A percentile compares a stretch with the other conserved stretches of the same genome.
Evolutionary conservation across 2,888 invertebrate genomes (phyloP).

Genomic region (Metallyticus violacea): DNA sequence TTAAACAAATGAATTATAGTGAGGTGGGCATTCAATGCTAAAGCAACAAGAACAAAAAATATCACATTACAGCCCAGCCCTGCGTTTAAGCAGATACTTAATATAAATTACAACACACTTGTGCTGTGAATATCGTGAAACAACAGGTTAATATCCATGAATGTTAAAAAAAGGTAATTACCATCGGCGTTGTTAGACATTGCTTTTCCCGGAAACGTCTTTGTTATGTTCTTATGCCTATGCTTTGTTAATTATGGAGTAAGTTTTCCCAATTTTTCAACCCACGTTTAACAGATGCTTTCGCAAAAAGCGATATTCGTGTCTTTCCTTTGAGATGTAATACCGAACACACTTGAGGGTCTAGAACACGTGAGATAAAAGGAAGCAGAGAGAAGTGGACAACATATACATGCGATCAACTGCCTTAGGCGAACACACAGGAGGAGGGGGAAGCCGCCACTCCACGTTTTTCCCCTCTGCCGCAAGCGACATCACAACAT

Average conservation of each 20-base stretch:
- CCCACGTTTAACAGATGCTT: neutral
- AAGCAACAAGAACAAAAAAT: too few species aligned
- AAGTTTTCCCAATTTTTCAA: neutral
- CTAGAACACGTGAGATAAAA: too few species aligned
- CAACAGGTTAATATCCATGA: too few species aligned
- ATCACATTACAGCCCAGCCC: too few species aligned
- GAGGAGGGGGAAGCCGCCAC: neutral
- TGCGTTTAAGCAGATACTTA: too few species aligned
- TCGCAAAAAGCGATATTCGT: neutral
- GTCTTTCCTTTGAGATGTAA: neutral
- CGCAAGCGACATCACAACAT: too few species aligned
- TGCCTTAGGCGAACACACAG: neutral
- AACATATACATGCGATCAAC: neutral
- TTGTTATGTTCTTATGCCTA: neutral
- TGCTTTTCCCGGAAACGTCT: neutral
- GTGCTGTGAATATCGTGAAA: too few species aligned
- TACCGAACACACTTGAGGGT: too few species aligned
- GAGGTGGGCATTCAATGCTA: too few species aligned
- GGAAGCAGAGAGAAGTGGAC: neutral
- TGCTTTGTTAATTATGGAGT: neutral
- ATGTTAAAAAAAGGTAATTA: neutral
- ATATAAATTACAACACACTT: too few species aligned
- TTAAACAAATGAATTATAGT: too few species aligned
- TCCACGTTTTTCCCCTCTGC: too few species aligned
- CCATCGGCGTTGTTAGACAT: neutral